These are phyloP conservation scores for Pygocentrus nattereri DNA, from an alignment of 2,797 vertebrate species.

Conservation along the genomic window DNA sequence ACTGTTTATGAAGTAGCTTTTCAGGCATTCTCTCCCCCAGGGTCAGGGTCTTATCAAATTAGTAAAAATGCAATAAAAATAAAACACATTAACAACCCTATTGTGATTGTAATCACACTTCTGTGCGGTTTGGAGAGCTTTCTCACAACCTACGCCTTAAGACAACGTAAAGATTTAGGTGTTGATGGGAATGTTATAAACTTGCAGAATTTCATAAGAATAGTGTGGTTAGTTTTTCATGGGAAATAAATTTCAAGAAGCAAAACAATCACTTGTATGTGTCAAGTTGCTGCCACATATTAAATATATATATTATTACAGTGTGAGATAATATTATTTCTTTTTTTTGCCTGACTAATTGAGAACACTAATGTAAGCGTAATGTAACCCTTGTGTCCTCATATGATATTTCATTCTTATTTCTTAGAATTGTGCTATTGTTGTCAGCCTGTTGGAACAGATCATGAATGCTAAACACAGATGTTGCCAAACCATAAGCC, in stretches of 20 bases:
- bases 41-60: too few species aligned
- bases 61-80: neutral
- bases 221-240: neutral
- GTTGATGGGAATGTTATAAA: neutral
- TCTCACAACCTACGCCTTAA: neutral
- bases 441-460: neutral
- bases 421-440: neutral
- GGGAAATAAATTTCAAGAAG: neutral
- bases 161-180: conserved; percentile 4
- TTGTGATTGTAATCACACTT: neutral
- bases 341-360: neutral
- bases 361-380: neutral
- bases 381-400: neutral
- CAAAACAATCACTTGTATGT: conserved; percentile 8
- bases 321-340: neutral
- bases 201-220: conserved; percentile 2
- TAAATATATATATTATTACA: neutral
- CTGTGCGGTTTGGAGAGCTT: neutral
- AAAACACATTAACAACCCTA: neutral
- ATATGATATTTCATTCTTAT: neutral
- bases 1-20: neutral
- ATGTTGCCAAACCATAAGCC: neutral
- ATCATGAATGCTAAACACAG: neutral
- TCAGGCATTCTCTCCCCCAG: neutral
- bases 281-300: neutral